Percentiles rank a stretch among this genome's conserved stretches.
These are phyloP conservation scores for Ctenochaetus hawaiiensis DNA, from an alignment of 2,797 vertebrate species.

Conservation along the genomic window DNA sequence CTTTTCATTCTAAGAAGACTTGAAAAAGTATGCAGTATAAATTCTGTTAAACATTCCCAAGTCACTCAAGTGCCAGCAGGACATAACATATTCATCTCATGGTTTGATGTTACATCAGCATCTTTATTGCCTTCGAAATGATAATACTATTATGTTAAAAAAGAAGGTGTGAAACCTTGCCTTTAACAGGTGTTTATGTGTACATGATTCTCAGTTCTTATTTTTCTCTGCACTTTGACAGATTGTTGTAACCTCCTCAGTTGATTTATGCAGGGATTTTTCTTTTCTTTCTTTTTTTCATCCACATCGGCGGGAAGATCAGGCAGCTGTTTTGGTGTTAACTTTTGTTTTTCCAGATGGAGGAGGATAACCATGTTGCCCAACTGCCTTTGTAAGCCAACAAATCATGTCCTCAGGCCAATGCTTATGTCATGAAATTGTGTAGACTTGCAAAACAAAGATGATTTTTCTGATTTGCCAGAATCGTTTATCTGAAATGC, in stretches of 20 bases:
- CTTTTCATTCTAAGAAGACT: constrained; percentile 30
- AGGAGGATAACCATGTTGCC: not conserved
- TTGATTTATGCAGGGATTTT: not conserved
- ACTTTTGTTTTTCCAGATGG: constrained; percentile 1
- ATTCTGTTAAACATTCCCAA: constrained; percentile 16
- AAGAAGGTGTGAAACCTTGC: not conserved
- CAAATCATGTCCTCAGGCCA: constrained; percentile 1
- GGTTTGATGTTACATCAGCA: not conserved
- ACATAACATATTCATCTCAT: not conserved
- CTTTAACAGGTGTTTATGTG: not conserved
- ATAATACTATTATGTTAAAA: not conserved
- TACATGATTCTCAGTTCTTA: not conserved
- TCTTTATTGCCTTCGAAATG: not conserved
- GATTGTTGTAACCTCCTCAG: not conserved
- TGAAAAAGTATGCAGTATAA: constrained; percentile 10
- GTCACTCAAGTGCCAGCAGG: not conserved
- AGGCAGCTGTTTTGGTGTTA: no score
- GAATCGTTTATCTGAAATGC: constrained; percentile 61
- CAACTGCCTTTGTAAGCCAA: not conserved
- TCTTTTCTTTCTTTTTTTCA: not conserved
- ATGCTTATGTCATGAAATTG: constrained; percentile 11
- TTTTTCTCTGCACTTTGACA: not conserved
- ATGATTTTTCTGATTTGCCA: constrained; percentile 62
- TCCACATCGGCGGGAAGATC: not conserved
- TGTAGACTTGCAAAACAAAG: constrained; percentile 63